Evolutionary conservation across 1,140 invertebrate genomes (phyloP), one percentile per base, ranked within the genome.

Genomic region (Philaenus spumarius): DNA sequence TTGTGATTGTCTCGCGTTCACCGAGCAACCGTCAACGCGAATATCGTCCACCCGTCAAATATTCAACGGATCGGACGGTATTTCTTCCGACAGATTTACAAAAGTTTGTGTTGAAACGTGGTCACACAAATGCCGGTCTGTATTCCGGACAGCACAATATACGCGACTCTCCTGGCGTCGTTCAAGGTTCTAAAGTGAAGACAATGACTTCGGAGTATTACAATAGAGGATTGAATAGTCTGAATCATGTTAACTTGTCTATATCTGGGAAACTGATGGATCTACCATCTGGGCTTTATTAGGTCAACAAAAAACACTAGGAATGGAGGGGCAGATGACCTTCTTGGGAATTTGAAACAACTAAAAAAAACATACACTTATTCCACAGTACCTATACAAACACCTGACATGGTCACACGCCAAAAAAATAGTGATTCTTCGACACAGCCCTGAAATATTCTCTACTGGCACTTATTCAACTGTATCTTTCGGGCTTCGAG

Each of bases 241-340:
- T 64, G 9, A 59, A 61, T 24, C 45, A 62, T 19, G 53, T 60
- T 0, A 66, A 68, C 56, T 53, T 64, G 15, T 59, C 62, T 1
- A 71, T 67, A 22, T 75, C 71, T 34, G 76, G 75, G 22, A 86
- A 85, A 74, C 71, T 87, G 14, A 82, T 83, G 1, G 85, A 87
- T 68, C 78, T 86, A 67, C 82, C 83, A 53, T 86, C 84, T 22
- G 85, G 85, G 58, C 73, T 87, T 58, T 87, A 86, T 73, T 86
- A 70, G 34, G 12, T 15, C 9, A 6, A 14, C 14, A 4, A 9
- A 9, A 30, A 4, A 3, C 3, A 30, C 26, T 30, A 30, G 3
- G 26, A n/a, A n/a, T n/a, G n/a, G n/a, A n/a, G n/a, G n/a, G n/a
- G n/a, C n/a, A n/a, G n/a, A n/a, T n/a, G n/a, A n/a, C n/a, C n/a